Evolutionary conservation across 2,888 invertebrate genomes (phyloP), one percentile per base, ranked within the genome.

Genomic region (Bursaphelenchus okinawaensis): DNA sequence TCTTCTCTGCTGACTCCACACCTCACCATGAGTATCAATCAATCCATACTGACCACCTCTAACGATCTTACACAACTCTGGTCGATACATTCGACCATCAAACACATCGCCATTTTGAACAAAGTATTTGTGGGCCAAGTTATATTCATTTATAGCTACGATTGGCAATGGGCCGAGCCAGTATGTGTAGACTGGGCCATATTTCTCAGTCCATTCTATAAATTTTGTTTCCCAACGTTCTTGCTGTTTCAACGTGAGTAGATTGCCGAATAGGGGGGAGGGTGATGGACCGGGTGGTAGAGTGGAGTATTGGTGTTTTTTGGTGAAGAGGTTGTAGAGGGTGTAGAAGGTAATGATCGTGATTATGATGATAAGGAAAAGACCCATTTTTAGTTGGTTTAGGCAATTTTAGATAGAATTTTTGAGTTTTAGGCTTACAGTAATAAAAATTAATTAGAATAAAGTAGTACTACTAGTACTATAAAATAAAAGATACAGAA

Each of bases 191-290:
- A 70, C 50, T 9, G 52, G 28, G 16, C 68, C 68, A 16, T 65
- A 68, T 20, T 70, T 50, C 55, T 56, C 24, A 19, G 24, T 65
- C 62, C 68, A 68, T 4, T 28, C 27, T 6, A 68, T 12, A n/a
- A 54, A 59, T n/a, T 57, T 56, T 6, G 69, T 59, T 19, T 68
- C 55, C 24, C 68, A 55, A 6, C 62, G 63, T n/a, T 40, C 6
- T 4, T 24, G 24, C 24, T 23, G 23, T 7, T 27, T 16, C 23
- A 68, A 24, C 1, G 68, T 55, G 7, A 65, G 16, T 8, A 52
- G 27, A 27, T 69, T 70, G 4, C 68, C 68, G 9, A 68, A 20
- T 12, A 69, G n/a, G 0, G 68, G 68, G 29, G 51, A 52, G 0
- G 68, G 68, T 1, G 23, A 16, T 7, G 68, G 68, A 3, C 68